A percentile compares a stretch with the other conserved stretches of the same genome.
These are phyloP conservation scores for Serilophus lunatus DNA, from an alignment of 2,113 vertebrate species.

Conservation along the genomic window DNA sequence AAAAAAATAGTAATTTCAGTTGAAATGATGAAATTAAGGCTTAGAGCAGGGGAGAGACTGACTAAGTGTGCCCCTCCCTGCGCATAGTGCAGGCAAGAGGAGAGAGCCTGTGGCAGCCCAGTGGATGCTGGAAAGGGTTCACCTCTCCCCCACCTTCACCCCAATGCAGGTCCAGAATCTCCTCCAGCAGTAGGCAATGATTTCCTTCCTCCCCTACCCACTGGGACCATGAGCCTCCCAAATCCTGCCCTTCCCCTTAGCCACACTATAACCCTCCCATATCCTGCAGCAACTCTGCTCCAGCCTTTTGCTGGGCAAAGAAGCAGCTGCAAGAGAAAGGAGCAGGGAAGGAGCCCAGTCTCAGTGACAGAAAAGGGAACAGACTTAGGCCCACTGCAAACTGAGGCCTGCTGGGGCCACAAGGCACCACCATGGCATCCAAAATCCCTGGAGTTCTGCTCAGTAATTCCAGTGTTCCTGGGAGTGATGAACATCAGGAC, in stretches of 20 bases:
- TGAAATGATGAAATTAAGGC: background rate
- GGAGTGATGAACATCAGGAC: background rate
- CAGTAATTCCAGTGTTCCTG: background rate
- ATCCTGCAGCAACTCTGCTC: background rate
- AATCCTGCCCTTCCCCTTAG: background rate
- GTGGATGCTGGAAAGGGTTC: background rate
- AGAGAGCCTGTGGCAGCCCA: rapidly evolving
- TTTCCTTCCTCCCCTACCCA: background rate
- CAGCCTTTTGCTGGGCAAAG: background rate
- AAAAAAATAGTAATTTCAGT: background rate
- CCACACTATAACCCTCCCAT: background rate
- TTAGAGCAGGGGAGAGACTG: background rate
- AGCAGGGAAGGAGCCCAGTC: background rate
- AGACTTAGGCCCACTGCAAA: background rate
- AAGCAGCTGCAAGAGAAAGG: background rate
- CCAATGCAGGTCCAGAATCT: background rate
- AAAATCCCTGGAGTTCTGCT: background rate
- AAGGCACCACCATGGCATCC: rapidly evolving
- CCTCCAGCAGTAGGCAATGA: background rate
- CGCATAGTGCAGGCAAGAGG: background rate
- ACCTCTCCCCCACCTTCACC: background rate
- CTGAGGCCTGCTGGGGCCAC: background rate
- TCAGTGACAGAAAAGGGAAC: background rate
- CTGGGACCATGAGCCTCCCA: background rate
- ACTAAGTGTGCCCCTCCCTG: background rate